Conservation (phyloP, 2,888 invertebrate genomes). For the Himalopsyche kuldschensis region DNA sequence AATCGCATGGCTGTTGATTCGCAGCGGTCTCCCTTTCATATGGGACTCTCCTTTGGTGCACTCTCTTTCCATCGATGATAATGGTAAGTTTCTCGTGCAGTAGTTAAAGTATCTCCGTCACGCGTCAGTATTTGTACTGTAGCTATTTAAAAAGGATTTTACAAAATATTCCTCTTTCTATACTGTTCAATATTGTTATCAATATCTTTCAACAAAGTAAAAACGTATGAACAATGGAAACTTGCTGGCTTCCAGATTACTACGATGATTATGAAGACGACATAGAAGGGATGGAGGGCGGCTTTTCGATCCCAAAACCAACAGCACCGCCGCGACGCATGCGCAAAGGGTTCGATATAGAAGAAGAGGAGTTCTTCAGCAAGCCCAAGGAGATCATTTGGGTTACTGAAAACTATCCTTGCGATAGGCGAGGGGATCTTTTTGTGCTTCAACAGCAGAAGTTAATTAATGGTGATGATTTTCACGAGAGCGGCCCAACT, state of each 20-base stretch:
- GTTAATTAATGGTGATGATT: constrained; percentile 49
- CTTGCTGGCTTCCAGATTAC: constrained; percentile 12
- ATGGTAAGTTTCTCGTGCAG: neutral
- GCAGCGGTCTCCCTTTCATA: constrained; percentile 42
- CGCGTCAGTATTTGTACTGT: too few species aligned
- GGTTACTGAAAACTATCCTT: constrained; percentile 57
- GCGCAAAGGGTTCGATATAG: constrained; percentile 47
- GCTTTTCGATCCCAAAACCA: constrained; percentile 41
- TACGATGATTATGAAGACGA: constrained; percentile 24
- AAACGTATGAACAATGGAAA: too few species aligned
- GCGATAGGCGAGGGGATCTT: constrained; percentile 72
- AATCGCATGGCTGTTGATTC: constrained; percentile 44
- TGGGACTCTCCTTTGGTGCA: constrained; percentile 4
- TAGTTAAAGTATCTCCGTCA: too few species aligned
- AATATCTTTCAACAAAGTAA: too few species aligned
- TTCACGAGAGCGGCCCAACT: constrained; percentile 48
- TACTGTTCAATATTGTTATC: too few species aligned
- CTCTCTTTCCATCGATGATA: constrained; percentile 34
- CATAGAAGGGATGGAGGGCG: constrained; percentile 1
- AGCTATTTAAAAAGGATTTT: neutral
- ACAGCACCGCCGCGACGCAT: constrained; percentile 41
- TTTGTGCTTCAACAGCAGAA: constrained; percentile 68
- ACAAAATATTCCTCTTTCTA: too few species aligned
- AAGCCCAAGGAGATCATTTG: constrained; percentile 45
- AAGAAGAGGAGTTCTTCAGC: constrained; percentile 50